Percentiles rank a stretch among this genome's conserved stretches.
phyloP scores from a whole-genome alignment of 2,113 vertebrate species.

The Rhinopomastus cyanomelas region DNA sequence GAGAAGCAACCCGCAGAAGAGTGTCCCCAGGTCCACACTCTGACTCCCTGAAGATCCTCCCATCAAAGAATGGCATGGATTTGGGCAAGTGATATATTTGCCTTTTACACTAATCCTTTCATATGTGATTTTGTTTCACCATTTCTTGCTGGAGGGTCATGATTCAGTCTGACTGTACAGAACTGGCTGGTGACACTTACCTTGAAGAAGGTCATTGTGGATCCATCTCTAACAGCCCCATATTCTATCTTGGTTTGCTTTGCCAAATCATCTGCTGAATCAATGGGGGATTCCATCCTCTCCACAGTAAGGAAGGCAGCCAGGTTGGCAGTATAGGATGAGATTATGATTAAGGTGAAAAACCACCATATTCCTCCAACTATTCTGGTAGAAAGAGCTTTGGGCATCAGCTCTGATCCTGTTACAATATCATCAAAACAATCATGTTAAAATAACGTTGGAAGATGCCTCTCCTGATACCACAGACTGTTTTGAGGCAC shows the following conservation, averaged over 20 bases:
- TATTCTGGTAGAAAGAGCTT: slow-evolving; percentile 97
- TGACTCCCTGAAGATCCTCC: no score
- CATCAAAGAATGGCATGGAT: no score
- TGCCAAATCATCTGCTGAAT: slow-evolving; percentile 95
- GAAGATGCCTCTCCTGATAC: background rate
- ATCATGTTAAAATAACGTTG: slow-evolving; percentile 53
- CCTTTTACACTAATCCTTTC: background rate
- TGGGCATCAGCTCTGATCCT: slow-evolving; percentile 99
- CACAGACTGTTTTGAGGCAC: slow-evolving; percentile 15
- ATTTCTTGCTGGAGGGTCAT: background rate
- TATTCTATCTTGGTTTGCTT: slow-evolving; percentile 99
- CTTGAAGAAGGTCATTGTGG: slow-evolving; percentile 99
- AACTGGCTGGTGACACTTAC: slow-evolving; percentile 68
- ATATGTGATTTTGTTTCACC: background rate
- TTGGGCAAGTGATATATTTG: background rate
- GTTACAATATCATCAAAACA: slow-evolving; percentile 69
- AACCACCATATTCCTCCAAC: slow-evolving; percentile 99
- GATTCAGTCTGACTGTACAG: rapidly evolving
- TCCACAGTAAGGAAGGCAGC: slow-evolving; percentile 98
- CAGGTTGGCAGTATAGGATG: slow-evolving; percentile 97
- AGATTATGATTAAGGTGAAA: slow-evolving; percentile 98
- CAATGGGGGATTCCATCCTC: slow-evolving; percentile 97
- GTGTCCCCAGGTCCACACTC: background rate
- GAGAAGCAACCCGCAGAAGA: background rate
- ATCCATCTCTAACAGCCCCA: slow-evolving; percentile 93